These are phyloP conservation scores for Sphenodon punctatus DNA, from an alignment of 2,797 vertebrate species.

Conservation along the genomic window DNA sequence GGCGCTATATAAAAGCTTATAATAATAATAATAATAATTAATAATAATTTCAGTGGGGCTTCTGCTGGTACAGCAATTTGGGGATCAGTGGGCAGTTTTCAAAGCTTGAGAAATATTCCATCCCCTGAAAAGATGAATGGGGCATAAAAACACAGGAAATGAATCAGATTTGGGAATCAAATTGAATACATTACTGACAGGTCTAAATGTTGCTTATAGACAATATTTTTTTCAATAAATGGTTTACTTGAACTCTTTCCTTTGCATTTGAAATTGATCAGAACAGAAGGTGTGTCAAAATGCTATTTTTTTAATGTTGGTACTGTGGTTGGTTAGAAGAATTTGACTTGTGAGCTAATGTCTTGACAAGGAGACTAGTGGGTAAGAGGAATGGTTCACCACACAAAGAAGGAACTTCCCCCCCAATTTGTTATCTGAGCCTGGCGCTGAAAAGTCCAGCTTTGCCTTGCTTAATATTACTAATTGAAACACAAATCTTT, in stretches of 20 bases:
- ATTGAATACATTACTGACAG: background rate
- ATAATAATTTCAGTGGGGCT: too few relatives aligned
- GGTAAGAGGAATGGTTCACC: too few relatives aligned
- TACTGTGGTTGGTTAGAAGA: background rate
- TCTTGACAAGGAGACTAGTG: too few relatives aligned
- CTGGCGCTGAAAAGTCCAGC: too few relatives aligned
- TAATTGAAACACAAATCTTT: too few relatives aligned
- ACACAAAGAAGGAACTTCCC: too few relatives aligned
- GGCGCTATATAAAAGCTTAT: too few relatives aligned
- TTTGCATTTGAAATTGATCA: background rate
- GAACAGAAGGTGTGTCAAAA: background rate
- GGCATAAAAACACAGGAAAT: background rate
- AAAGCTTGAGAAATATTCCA: background rate
- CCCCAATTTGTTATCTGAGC: too few relatives aligned
- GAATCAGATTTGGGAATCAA: background rate
- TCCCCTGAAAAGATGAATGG: background rate
- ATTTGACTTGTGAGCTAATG: background rate
- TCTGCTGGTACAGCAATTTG: too few relatives aligned
- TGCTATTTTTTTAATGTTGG: background rate
- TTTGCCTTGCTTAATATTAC: too few relatives aligned
- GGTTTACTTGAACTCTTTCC: too few relatives aligned
- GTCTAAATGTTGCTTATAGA: accelerated
- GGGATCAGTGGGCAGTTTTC: background rate
- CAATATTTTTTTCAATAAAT: background rate
- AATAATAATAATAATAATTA: too few relatives aligned